Percentiles rank a stretch among this genome's conserved stretches.
These are phyloP conservation scores for Aphidius ervi DNA, from an alignment of 1,140 invertebrate genomes.

Conservation along the genomic window DNA sequence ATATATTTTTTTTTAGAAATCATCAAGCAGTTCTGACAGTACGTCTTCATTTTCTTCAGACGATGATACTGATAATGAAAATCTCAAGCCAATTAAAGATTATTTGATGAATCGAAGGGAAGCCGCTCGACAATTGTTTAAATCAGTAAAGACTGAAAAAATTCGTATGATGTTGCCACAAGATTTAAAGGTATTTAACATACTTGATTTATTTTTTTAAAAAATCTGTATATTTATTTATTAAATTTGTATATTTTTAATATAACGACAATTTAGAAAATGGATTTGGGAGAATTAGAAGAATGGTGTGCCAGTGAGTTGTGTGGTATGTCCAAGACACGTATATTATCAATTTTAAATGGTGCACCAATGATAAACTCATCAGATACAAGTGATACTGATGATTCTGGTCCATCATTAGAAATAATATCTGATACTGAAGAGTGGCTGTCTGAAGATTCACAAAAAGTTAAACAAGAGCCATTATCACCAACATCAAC, in stretches of 20 bases:
- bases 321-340: conserved; percentile 48
- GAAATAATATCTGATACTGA: conserved; percentile 52
- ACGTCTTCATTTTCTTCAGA: conserved; percentile 39
- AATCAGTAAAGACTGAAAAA: conserved; percentile 48
- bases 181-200: conserved; percentile 38
- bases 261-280: conserved; percentile 32
- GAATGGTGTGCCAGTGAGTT: conserved; percentile 48
- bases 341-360: conserved; percentile 45
- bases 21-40: conserved; percentile 30
- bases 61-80: conserved; percentile 40
- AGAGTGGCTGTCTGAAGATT: conserved; percentile 44
- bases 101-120: conserved; percentile 44
- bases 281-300: conserved; percentile 43
- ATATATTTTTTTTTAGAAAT: conserved; percentile 17
- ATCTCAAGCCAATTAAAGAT: conserved; percentile 50
- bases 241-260: too few species aligned
- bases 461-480: conserved; percentile 34
- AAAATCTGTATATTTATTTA: too few species aligned
- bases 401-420: conserved; percentile 47
- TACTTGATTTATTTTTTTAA: not conserved
- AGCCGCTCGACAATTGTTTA: conserved; percentile 46
- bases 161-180: conserved; percentile 52
- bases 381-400: conserved; percentile 46
- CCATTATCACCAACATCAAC: conserved; percentile 14
- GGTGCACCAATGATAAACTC: conserved; percentile 46